Conservation (phyloP, 2,113 vertebrate genomes). For the Sceloporus undulatus region DNA sequence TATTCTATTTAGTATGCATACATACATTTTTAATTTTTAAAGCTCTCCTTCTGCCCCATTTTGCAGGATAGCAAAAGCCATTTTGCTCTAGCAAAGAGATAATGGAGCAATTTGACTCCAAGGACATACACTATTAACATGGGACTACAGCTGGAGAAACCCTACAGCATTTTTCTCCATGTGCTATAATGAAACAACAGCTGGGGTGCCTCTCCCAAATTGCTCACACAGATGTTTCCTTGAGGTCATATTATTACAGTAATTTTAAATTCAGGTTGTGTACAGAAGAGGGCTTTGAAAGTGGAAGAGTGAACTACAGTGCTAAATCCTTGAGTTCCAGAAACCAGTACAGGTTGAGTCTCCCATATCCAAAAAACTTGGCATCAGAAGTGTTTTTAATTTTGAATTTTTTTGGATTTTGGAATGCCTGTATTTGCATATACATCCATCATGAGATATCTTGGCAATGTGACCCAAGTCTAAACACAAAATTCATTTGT, state of each 20-base stretch:
- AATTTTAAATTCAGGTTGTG: slow-evolving; percentile 7
- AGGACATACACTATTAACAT: neutral
- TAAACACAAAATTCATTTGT: too few relatives aligned
- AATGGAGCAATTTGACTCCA: slow-evolving; percentile 18
- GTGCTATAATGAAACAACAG: slow-evolving; percentile 34
- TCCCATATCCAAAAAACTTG: neutral
- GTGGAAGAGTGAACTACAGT: neutral
- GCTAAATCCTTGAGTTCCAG: neutral
- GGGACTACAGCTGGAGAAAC: slow-evolving; percentile 7
- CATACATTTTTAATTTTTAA: slow-evolving; percentile 11
- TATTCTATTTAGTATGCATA: neutral
- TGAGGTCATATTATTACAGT: neutral
- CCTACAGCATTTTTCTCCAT: slow-evolving; percentile 13
- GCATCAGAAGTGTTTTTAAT: too few relatives aligned
- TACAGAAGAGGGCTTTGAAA: neutral
- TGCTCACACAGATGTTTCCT: slow-evolving; percentile 19
- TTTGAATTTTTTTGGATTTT: too few relatives aligned
- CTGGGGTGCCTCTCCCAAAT: slow-evolving; percentile 30
- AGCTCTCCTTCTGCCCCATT: neutral
- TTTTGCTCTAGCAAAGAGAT: neutral
- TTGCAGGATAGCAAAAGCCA: neutral
- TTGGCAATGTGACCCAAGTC: too few relatives aligned
- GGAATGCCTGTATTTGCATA: too few relatives aligned
- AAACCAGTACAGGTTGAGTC: neutral
- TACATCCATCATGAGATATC: too few relatives aligned